phyloP scores from a whole-genome alignment of 2,113 vertebrate species.

The Colius striatus region DNA sequence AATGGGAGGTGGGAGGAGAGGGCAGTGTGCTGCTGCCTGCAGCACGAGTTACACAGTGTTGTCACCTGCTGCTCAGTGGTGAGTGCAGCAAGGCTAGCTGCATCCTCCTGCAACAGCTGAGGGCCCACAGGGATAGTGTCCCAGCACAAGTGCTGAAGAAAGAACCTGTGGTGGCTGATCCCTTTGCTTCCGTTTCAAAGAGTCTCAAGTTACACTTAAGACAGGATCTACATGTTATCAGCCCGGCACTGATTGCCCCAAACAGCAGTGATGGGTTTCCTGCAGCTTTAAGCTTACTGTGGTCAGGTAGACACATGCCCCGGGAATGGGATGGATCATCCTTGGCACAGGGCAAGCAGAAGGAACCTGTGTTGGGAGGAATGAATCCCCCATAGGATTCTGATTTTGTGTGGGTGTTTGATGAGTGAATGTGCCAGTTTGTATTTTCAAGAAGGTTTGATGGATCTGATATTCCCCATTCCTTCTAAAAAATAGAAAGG shows the following conservation, averaged over 20 bases:
- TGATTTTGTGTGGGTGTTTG: neutral
- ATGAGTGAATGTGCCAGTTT: neutral
- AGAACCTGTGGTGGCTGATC: neutral
- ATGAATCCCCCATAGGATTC: neutral
- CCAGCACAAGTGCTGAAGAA: accelerated
- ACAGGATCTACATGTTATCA: accelerated
- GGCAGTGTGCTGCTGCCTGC: neutral
- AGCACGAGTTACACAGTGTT: neutral
- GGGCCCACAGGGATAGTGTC: neutral
- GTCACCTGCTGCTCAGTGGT: neutral
- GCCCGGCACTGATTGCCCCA: neutral
- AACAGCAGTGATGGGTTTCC: accelerated
- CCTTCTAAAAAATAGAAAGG: neutral
- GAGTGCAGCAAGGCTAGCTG: neutral
- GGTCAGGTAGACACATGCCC: neutral
- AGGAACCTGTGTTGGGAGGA: neutral
- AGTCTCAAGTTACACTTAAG: neutral
- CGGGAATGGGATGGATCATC: neutral
- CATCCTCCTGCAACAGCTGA: neutral
- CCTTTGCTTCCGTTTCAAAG: neutral
- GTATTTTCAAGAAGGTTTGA: neutral
- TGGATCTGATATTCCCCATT: neutral
- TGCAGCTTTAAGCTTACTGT: neutral
- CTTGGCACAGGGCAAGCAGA: neutral
- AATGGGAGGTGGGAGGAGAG: neutral